Percentiles rank a stretch among this genome's conserved stretches.
These are phyloP conservation scores for Ursus arctos DNA, from an alignment of 2,113 vertebrate species.

Conservation along the genomic window DNA sequence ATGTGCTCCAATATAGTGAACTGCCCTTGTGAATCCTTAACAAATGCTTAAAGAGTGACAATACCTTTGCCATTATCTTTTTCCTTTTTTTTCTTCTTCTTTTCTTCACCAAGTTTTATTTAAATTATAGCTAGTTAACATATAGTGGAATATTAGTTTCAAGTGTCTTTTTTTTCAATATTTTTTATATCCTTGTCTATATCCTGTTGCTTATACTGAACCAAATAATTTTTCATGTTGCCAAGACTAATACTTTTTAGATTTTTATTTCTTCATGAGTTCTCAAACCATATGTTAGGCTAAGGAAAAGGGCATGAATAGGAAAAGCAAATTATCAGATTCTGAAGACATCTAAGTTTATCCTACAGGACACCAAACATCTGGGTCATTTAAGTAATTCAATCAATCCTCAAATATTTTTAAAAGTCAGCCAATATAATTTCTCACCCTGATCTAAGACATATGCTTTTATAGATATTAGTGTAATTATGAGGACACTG, in stretches of 20 bases:
- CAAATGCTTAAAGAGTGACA: not conserved
- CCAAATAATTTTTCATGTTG: not conserved
- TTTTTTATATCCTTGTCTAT: not conserved
- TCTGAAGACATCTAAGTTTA: not conserved
- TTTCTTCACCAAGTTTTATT: not conserved
- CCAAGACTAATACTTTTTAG: constrained; percentile 4
- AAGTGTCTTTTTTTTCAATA: not conserved
- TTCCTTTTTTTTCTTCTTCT: not conserved
- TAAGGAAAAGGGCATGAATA: not conserved
- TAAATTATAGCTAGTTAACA: not conserved
- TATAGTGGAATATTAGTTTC: not conserved
- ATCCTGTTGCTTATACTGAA: not conserved
- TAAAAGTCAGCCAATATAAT: not conserved
- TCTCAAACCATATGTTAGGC: not conserved
- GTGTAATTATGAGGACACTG: not conserved
- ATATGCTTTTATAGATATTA: not conserved
- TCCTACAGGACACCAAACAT: not conserved
- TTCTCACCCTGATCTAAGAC: not conserved
- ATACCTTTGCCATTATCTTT: not conserved
- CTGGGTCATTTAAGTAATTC: constrained; percentile 8
- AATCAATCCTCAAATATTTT: constrained; percentile 22
- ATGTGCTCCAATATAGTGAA: not conserved
- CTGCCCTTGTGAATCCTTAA: not conserved
- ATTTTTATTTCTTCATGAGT: not conserved
- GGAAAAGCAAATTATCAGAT: not conserved